A percentile compares a stretch with the other conserved stretches of the same genome.
Evolutionary conservation across 2,797 vertebrate genomes (phyloP).

Genomic region (Gymnothorax reevesii): DNA sequence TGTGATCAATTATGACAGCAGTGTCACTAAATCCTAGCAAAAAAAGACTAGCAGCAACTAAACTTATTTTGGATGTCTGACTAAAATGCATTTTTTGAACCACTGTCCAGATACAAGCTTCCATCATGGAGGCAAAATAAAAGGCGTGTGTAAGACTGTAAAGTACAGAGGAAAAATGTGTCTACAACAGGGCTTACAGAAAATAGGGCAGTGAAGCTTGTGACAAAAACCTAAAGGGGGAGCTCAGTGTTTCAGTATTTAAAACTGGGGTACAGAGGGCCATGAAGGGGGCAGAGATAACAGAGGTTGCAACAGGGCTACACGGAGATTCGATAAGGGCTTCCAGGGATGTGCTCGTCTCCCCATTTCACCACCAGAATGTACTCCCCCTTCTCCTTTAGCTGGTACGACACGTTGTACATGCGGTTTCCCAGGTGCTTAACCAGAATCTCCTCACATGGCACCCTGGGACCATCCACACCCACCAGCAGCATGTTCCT

Average conservation of each 20-base stretch:
- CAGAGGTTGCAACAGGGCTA: background rate
- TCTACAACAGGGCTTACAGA: slow-evolving; percentile 4
- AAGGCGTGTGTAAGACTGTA: background rate
- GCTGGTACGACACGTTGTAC: slow-evolving; percentile 70
- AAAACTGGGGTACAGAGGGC: background rate
- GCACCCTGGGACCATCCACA: slow-evolving; percentile 69
- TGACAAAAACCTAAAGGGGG: background rate
- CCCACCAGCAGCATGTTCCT: slow-evolving; percentile 77
- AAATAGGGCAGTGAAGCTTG: background rate
- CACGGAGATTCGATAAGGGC: slow-evolving; percentile 68
- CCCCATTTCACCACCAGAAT: slow-evolving; percentile 75
- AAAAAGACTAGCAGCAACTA: slow-evolving; percentile 21
- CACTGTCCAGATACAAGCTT: background rate
- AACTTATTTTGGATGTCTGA: background rate
- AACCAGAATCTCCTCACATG: slow-evolving; percentile 74
- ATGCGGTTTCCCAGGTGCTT: slow-evolving; percentile 71
- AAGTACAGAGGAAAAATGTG: background rate
- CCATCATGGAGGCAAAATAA: background rate
- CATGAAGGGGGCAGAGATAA: background rate
- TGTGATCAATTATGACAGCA: slow-evolving; percentile 23
- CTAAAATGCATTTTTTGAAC: background rate
- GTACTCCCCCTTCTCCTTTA: slow-evolving; percentile 73
- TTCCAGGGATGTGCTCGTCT: slow-evolving; percentile 71
- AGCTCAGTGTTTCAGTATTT: background rate
- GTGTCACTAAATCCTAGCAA: slow-evolving; percentile 26